phyloP scores from a whole-genome alignment of 2,113 vertebrate species.

The Petroica traversi region DNA sequence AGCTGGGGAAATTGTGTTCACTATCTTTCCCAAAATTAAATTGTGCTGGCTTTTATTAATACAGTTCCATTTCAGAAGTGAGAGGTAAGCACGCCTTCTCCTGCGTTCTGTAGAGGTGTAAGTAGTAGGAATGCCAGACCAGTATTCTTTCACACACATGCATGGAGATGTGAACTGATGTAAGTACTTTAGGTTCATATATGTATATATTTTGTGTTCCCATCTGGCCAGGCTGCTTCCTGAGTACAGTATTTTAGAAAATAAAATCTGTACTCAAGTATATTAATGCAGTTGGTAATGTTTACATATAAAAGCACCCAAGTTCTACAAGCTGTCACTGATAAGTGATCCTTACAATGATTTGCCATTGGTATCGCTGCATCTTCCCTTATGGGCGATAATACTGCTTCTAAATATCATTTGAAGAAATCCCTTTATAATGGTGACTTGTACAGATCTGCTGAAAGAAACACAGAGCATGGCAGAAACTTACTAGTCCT shows the following conservation, averaged over 20 bases:
- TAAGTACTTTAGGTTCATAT: not conserved
- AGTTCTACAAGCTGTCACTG: not conserved
- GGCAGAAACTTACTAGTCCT: not conserved
- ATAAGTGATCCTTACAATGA: not conserved
- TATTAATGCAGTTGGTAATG: not conserved
- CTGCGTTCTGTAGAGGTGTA: not conserved
- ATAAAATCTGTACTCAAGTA: not conserved
- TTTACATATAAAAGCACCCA: not conserved
- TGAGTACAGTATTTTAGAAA: not conserved
- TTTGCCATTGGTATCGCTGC: not conserved
- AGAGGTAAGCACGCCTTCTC: not conserved
- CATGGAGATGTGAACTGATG: not conserved
- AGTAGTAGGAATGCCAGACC: not conserved
- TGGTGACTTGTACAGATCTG: not conserved
- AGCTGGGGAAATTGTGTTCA: not conserved
- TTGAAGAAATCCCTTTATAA: not conserved
- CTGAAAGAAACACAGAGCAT: not conserved
- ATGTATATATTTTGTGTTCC: not conserved
- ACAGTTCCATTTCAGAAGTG: not conserved
- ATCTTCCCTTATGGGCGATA: not conserved
- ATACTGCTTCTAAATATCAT: not conserved
- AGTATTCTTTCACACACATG: rapidly evolving
- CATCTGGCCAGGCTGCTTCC: not conserved
- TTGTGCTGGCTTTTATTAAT: not conserved
- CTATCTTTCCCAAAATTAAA: not conserved